phyloP scores from a whole-genome alignment of 2,797 vertebrate genomes.

The Rhabdophis nuchalis region DNA sequence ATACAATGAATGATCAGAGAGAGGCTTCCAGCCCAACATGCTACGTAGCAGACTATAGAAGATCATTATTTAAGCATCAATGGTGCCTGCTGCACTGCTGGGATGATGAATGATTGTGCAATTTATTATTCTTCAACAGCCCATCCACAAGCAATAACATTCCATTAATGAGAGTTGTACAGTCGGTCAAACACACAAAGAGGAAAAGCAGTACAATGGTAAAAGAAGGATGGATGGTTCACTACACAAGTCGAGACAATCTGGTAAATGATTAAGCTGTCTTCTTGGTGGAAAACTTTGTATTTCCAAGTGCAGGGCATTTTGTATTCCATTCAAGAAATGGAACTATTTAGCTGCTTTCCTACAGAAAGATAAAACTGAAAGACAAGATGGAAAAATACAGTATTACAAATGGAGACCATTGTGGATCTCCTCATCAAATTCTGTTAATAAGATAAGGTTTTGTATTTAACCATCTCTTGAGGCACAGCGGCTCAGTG shows the following conservation, averaged over 20 bases:
- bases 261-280: slow-evolving; percentile 76
- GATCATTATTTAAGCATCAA: no score
- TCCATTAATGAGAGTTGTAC: slow-evolving; percentile 96
- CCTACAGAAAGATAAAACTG: neutral
- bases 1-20: neutral
- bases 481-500: neutral
- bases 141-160: slow-evolving; percentile 98
- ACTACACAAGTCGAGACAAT: slow-evolving; percentile 92
- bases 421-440: neutral
- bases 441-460: neutral
- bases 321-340: neutral
- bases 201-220: slow-evolving; percentile 96
- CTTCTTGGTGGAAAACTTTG: neutral
- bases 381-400: neutral
- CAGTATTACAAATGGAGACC: neutral
- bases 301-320: neutral
- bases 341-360: neutral
- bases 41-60: neutral
- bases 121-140: slow-evolving; percentile 63
- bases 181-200: slow-evolving; percentile 95
- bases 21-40: neutral
- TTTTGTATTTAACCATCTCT: neutral
- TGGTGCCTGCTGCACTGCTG: neutral
- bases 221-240: slow-evolving; percentile 98
- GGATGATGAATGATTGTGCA: neutral